A percentile compares a stretch with the other conserved stretches of the same genome.
Evolutionary conservation across 2,113 vertebrate species (phyloP).

Genomic region (Raja brachyura): DNA sequence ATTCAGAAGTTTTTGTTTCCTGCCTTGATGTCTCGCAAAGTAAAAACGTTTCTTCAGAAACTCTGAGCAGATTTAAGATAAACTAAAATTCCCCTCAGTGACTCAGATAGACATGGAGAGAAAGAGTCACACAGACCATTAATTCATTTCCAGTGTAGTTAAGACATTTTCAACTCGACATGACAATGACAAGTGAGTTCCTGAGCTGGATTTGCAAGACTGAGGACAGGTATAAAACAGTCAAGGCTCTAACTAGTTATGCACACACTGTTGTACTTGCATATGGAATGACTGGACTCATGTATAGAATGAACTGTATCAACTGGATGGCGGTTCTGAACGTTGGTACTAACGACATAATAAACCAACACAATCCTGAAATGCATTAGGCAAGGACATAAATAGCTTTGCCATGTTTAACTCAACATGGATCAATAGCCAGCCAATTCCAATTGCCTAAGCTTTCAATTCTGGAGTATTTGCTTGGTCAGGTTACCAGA

Average conservation of each 20-base stretch:
- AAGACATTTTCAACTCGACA: not conserved
- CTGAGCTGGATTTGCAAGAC: not conserved
- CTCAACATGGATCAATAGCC: not conserved
- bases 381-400: not conserved
- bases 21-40: not conserved
- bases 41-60: not conserved
- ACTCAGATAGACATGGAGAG: not conserved
- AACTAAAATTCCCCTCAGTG: not conserved
- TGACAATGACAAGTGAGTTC: not conserved
- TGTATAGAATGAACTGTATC: no score
- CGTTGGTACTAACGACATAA: no score
- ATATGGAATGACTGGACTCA: no score
- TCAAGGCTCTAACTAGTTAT: not conserved
- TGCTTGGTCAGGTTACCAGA: not conserved
- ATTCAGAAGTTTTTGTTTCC: conserved; percentile 49
- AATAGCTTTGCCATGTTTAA: not conserved
- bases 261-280: no score
- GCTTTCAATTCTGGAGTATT: not conserved
- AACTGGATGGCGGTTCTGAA: no score
- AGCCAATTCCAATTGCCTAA: not conserved
- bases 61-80: not conserved
- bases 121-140: not conserved
- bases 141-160: not conserved
- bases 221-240: no score
- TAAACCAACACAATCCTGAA: not conserved